Percentiles rank a stretch among this genome's conserved stretches.
Conservation (phyloP, 2,888 invertebrate genomes). For the Meloe dianella region DNA sequence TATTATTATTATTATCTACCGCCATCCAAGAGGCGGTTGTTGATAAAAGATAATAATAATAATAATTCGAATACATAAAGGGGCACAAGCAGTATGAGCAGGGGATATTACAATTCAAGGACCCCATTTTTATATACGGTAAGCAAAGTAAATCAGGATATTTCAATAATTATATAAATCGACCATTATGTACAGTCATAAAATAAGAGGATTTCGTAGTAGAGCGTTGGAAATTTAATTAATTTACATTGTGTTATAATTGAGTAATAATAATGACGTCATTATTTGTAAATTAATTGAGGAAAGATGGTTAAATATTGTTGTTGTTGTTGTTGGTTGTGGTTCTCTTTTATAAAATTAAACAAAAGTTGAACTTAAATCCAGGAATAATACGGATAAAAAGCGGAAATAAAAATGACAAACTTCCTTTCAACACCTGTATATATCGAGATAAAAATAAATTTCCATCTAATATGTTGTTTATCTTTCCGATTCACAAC, state of each 20-base stretch:
- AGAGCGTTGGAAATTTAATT: too few species aligned
- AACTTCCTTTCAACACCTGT: slow-evolving; percentile 2
- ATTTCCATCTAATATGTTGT: neutral
- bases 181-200: too few species aligned
- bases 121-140: slow-evolving; percentile 54
- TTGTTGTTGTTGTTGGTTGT: too few species aligned
- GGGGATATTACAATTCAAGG: slow-evolving; percentile 50
- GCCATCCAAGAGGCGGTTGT: neutral
- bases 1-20: neutral
- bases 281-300: neutral
- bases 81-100: slow-evolving; percentile 39
- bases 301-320: neutral
- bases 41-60: neutral
- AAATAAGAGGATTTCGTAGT: too few species aligned
- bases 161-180: too few species aligned
- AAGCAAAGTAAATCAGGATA: too few species aligned
- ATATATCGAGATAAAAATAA: neutral
- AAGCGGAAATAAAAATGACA: neutral
- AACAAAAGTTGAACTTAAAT: neutral
- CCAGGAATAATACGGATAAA: too few species aligned
- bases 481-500: too few species aligned
- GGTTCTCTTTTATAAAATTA: too few species aligned
- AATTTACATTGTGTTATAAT: too few species aligned
- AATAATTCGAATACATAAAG: neutral
- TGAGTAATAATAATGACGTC: slow-evolving; percentile 16